These are phyloP conservation scores for Clarias platycephalus DNA, from an alignment of 2,797 vertebrate genomes.

Conservation along the genomic window DNA sequence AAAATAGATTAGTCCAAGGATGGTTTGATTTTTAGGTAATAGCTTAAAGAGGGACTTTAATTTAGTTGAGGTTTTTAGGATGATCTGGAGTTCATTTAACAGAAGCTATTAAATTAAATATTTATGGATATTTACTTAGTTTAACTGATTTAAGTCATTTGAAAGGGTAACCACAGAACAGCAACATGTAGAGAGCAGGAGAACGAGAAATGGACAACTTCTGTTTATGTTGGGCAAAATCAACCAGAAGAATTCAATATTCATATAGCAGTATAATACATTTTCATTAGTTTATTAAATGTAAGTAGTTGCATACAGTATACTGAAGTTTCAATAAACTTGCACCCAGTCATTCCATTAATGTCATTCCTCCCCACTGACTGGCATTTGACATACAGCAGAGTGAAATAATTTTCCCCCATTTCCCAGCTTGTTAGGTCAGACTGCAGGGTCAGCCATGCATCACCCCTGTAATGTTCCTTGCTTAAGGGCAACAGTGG, in stretches of 20 bases:
- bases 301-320: neutral
- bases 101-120: neutral
- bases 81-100: neutral
- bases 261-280: neutral
- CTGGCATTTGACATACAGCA: neutral
- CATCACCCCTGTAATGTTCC: too few species aligned
- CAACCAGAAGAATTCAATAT: neutral
- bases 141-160: neutral
- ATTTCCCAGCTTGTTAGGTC: too few species aligned
- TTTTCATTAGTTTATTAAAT: neutral
- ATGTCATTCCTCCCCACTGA: neutral
- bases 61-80: too few species aligned
- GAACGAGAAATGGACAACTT: neutral
- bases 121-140: neutral
- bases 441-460: too few species aligned
- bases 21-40: neutral
- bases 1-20: neutral
- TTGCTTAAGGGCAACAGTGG: too few species aligned
- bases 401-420: too few species aligned
- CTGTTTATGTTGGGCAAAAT: neutral
- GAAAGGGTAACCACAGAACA: neutral
- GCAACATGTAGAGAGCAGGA: conserved; percentile 2
- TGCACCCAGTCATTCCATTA: neutral
- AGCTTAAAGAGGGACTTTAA: neutral
- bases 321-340: neutral